A percentile compares a stretch with the other conserved stretches of the same genome.
Conservation (phyloP, 2,888 invertebrate species). For the Orchestes rusci region DNA sequence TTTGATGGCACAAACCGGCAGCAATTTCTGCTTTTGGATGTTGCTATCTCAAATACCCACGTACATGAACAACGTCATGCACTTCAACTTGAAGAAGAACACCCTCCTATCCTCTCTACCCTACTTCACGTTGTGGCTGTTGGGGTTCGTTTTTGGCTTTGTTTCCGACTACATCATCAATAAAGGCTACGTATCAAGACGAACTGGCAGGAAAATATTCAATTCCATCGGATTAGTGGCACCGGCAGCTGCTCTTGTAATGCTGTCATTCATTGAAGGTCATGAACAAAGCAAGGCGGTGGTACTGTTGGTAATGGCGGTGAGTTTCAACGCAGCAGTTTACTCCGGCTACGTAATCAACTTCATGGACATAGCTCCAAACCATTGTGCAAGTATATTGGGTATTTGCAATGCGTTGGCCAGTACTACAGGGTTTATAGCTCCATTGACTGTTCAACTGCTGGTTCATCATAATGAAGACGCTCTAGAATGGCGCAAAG, state of each 20-base stretch:
- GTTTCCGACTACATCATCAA: slow-evolving; percentile 55
- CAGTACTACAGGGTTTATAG: slow-evolving; percentile 68
- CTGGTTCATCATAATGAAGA: slow-evolving; percentile 60
- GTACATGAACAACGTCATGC: slow-evolving; percentile 14
- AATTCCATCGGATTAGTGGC: slow-evolving; percentile 46
- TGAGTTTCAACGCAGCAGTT: slow-evolving; percentile 64
- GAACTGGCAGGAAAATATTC: slow-evolving; percentile 31
- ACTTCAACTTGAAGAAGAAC: slow-evolving; percentile 44
- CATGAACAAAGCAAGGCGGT: slow-evolving; percentile 55
- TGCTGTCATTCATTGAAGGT: slow-evolving; percentile 49
- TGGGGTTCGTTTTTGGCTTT: slow-evolving; percentile 63
- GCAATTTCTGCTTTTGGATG: slow-evolving; percentile 7
- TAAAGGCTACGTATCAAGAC: slow-evolving; percentile 33
- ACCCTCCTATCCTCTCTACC: slow-evolving; percentile 64
- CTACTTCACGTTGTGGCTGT: slow-evolving; percentile 63
- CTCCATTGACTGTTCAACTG: slow-evolving; percentile 62
- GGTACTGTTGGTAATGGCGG: slow-evolving; percentile 57
- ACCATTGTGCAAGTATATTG: slow-evolving; percentile 71
- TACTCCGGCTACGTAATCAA: slow-evolving; percentile 69
- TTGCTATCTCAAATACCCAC: slow-evolving; percentile 13
- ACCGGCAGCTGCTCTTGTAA: slow-evolving; percentile 60
- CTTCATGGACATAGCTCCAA: slow-evolving; percentile 72
- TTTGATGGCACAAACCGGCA: slow-evolving; percentile 2
- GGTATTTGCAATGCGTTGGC: slow-evolving; percentile 71
- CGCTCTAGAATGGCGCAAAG: slow-evolving; percentile 60